phyloP scores from a whole-genome alignment of 2,113 vertebrate species.

The Lampris megalopsis region DNA sequence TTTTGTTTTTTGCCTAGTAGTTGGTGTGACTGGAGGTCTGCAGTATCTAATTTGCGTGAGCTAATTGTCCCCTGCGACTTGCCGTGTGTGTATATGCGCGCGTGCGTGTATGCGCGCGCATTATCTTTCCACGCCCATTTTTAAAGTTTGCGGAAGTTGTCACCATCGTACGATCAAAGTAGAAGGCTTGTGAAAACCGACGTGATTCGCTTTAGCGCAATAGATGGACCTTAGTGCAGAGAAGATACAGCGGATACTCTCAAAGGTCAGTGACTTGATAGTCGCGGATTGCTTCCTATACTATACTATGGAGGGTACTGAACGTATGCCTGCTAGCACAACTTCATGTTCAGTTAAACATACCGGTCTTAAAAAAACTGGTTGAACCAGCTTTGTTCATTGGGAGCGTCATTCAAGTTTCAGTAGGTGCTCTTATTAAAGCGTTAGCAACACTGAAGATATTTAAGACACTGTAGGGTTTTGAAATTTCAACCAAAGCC shows the following conservation, averaged over 20 bases:
- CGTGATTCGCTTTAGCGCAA: not conserved
- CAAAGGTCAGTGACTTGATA: slow-evolving; percentile 71
- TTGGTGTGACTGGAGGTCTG: too few relatives aligned
- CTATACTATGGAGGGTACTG: too few relatives aligned
- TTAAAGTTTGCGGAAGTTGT: slow-evolving; percentile 75
- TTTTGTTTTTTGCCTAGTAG: too few relatives aligned
- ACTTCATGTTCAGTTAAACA: not conserved
- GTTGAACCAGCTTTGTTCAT: slow-evolving; percentile 61
- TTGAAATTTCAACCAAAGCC: too few relatives aligned
- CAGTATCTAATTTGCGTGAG: not conserved
- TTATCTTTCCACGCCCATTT: not conserved
- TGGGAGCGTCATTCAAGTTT: too few relatives aligned
- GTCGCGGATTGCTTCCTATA: too few relatives aligned
- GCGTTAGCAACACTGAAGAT: too few relatives aligned
- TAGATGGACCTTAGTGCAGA: slow-evolving; percentile 79
- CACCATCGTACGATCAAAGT: not conserved
- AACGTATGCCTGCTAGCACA: not conserved
- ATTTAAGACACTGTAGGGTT: too few relatives aligned
- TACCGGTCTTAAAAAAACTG: slow-evolving; percentile 26
- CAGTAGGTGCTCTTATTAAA: too few relatives aligned
- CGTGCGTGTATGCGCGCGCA: slow-evolving; percentile 14
- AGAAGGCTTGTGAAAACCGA: too few relatives aligned
- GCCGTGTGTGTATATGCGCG: slow-evolving; percentile 29
- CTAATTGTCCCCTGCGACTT: slow-evolving; percentile 19
- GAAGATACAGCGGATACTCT: slow-evolving; percentile 71